phyloP scores from a whole-genome alignment of 2,797 vertebrate species.

The Argyrosomus regius region DNA sequence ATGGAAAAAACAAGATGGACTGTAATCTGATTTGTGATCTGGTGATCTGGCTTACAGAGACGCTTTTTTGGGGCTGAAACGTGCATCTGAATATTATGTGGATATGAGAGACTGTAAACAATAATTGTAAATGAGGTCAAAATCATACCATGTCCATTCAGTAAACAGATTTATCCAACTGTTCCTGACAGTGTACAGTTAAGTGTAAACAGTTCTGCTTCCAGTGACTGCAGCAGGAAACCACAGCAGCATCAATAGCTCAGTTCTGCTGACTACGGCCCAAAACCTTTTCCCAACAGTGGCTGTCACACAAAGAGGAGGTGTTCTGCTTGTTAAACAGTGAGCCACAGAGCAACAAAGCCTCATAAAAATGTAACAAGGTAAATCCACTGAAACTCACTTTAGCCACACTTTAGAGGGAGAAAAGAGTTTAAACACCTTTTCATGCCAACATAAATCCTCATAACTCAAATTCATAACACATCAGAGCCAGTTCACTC shows the following conservation, averaged over 20 bases:
- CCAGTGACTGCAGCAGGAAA: neutral
- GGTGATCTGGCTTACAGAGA: neutral
- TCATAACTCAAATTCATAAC: conserved; percentile 9
- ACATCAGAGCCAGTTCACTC: neutral
- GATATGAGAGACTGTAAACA: neutral
- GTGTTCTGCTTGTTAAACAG: conserved; percentile 40
- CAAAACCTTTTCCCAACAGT: conserved; percentile 1
- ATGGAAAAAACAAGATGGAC: neutral
- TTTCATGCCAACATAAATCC: conserved; percentile 17
- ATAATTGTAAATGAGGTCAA: neutral
- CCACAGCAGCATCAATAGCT: conserved; percentile 5
- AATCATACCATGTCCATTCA: neutral
- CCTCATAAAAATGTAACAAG: conserved; percentile 38
- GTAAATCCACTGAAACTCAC: conserved; percentile 23
- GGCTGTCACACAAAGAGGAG: conserved; percentile 21
- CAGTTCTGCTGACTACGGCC: conserved; percentile 19
- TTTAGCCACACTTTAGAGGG: conserved; percentile 6
- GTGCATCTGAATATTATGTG: neutral
- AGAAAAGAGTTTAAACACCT: conserved; percentile 6
- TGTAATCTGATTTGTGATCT: neutral
- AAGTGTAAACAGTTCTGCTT: conserved; percentile 3
- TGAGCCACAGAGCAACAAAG: conserved; percentile 17
- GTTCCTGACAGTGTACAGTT: neutral
- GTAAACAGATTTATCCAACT: neutral
- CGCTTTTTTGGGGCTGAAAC: neutral